These are phyloP conservation scores for Oscheius onirici DNA, from an alignment of 2,888 invertebrate genomes.

Conservation along the genomic window DNA sequence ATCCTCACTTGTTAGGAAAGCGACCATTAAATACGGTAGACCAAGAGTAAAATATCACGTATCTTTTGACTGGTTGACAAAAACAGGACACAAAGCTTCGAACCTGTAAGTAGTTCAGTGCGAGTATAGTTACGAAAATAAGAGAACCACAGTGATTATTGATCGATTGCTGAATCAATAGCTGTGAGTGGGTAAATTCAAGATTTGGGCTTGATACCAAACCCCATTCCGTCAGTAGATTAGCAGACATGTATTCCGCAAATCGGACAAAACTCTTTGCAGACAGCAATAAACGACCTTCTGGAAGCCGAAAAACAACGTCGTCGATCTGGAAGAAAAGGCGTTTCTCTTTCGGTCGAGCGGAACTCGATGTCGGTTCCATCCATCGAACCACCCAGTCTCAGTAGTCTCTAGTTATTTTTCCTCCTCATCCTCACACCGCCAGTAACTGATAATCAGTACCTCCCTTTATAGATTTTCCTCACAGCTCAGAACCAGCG, in stretches of 20 bases:
- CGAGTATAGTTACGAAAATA: too few relatives aligned
- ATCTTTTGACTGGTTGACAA: too few relatives aligned
- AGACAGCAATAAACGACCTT: constrained; percentile 34
- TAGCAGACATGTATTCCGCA: background rate
- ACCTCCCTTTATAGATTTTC: background rate
- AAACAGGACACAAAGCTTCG: too few relatives aligned
- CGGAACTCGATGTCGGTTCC: constrained; percentile 18
- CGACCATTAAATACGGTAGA: too few relatives aligned
- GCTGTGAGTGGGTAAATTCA: too few relatives aligned
- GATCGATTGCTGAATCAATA: too few relatives aligned
- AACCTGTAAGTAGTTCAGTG: too few relatives aligned
- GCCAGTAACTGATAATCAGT: constrained; percentile 38
- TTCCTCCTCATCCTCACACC: background rate
- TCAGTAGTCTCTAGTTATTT: constrained; percentile 22
- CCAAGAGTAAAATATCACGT: too few relatives aligned
- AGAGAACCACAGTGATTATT: background rate
- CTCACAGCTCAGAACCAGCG: constrained; percentile 21
- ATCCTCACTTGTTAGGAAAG: too few relatives aligned
- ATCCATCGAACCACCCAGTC: constrained; percentile 26
- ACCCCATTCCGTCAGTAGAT: too few relatives aligned
- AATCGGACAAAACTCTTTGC: background rate
- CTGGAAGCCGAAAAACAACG: constrained; percentile 30
- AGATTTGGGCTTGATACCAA: too few relatives aligned
- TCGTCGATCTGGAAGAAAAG: constrained; percentile 29
- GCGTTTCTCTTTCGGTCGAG: constrained; percentile 28